These are phyloP conservation scores for Agrotis ipsilon DNA, from an alignment of 2,888 invertebrate species.

Conservation along the genomic window DNA sequence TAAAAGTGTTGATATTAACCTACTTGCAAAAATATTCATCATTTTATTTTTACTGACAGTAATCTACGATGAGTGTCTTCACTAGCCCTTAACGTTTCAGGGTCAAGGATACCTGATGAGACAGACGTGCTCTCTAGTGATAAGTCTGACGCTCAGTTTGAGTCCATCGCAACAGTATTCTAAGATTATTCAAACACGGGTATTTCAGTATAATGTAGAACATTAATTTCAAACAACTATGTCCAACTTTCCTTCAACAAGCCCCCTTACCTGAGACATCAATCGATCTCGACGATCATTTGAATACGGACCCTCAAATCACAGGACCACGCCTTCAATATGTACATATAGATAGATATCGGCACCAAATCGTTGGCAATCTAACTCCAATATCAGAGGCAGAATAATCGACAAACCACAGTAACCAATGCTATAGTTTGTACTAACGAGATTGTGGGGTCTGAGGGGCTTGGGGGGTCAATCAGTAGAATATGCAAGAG, in stretches of 20 bases:
- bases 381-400: constrained; percentile 38
- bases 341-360: constrained; percentile 12
- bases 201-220: not conserved
- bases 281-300: constrained; percentile 27
- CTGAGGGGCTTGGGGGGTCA: constrained; percentile 13
- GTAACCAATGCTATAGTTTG: constrained; percentile 37
- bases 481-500: constrained; percentile 34
- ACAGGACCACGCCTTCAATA: constrained; percentile 13
- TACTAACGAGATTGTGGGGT: constrained; percentile 37
- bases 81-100: too few species aligned
- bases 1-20: too few species aligned
- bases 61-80: too few species aligned
- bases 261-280: constrained; percentile 1
- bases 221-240: not conserved
- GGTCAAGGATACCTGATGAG: too few species aligned
- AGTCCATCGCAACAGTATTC: too few species aligned
- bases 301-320: constrained; percentile 29
- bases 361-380: constrained; percentile 35
- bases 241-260: not conserved
- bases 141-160: too few species aligned
- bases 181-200: too few species aligned
- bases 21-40: too few species aligned
- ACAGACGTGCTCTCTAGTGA: too few species aligned
- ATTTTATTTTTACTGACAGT: too few species aligned
- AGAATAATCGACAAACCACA: constrained; percentile 50